These are phyloP conservation scores for Anoplophora glabripennis DNA, from an alignment of 1,140 invertebrate species.

Conservation along the genomic window DNA sequence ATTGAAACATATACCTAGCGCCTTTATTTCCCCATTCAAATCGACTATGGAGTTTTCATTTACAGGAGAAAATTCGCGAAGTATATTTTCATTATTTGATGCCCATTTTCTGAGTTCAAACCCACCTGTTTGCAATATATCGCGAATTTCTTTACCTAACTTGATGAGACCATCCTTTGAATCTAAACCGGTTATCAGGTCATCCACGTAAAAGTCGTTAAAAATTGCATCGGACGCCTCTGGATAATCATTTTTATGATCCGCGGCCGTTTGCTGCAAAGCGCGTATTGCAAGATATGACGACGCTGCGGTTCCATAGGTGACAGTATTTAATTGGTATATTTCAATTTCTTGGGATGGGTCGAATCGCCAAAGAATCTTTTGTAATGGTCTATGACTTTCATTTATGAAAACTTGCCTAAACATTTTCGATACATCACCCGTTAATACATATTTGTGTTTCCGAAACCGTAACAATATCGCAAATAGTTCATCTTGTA, in stretches of 20 bases:
- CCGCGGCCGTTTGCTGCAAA: slow-evolving; percentile 20
- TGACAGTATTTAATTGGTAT: slow-evolving; percentile 35
- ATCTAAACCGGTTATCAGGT: too few relatives aligned
- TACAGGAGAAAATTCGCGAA: too few relatives aligned
- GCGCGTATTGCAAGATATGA: slow-evolving; percentile 27
- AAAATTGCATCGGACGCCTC: too few relatives aligned
- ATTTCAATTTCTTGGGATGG: slow-evolving; percentile 27
- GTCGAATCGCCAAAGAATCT: slow-evolving; percentile 31
- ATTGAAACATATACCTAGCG: too few relatives aligned
- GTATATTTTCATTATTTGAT: too few relatives aligned
- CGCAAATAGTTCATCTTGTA: slow-evolving; percentile 45
- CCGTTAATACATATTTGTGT: slow-evolving; percentile 40
- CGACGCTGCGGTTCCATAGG: slow-evolving; percentile 21
- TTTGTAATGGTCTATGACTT: slow-evolving; percentile 32
- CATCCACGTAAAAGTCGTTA: too few relatives aligned
- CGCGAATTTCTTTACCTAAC: too few relatives aligned
- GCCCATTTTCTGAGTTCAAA: too few relatives aligned
- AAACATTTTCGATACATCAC: slow-evolving; percentile 48
- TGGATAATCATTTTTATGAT: slow-evolving; percentile 11
- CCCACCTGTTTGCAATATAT: too few relatives aligned
- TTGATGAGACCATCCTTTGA: too few relatives aligned
- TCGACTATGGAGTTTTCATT: too few relatives aligned
- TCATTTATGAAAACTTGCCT: slow-evolving; percentile 38
- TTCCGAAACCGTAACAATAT: slow-evolving; percentile 47
- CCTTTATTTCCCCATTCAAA: too few relatives aligned